Conservation (phyloP, 2,797 vertebrate genomes). For the Huso huso region DNA sequence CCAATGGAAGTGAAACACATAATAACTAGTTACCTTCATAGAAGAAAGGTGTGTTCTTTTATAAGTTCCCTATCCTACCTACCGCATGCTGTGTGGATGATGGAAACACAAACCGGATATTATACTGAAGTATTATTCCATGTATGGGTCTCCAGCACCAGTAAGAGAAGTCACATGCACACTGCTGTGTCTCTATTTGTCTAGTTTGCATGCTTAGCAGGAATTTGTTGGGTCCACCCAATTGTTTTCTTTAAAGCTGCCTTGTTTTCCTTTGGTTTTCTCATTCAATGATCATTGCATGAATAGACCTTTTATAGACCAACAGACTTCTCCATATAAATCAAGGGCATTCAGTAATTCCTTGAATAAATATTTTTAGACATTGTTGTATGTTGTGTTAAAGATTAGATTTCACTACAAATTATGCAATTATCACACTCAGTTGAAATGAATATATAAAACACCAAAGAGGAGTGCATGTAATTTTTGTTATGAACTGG, state of each 20-base stretch:
- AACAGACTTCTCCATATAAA: neutral
- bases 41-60: no score
- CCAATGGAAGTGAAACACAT: no score
- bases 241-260: slow-evolving; percentile 58
- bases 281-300: slow-evolving; percentile 42
- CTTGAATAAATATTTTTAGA: slow-evolving; percentile 3
- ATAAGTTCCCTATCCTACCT: neutral
- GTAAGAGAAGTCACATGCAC: slow-evolving; percentile 40
- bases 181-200: slow-evolving; percentile 21
- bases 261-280: slow-evolving; percentile 46
- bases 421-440: slow-evolving; percentile 9
- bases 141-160: slow-evolving; percentile 38
- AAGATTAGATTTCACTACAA: slow-evolving; percentile 21
- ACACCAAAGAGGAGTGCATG: no score
- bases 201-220: slow-evolving; percentile 31
- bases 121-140: slow-evolving; percentile 39
- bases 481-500: no score
- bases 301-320: slow-evolving; percentile 52
- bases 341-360: neutral
- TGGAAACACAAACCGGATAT: slow-evolving; percentile 40
- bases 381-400: slow-evolving; percentile 9
- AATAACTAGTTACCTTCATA: no score
- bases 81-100: neutral
- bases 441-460: neutral
- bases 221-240: slow-evolving; percentile 41